phyloP scores from a whole-genome alignment of 2,888 invertebrate species.

The Quadroppia sp. region DNA sequence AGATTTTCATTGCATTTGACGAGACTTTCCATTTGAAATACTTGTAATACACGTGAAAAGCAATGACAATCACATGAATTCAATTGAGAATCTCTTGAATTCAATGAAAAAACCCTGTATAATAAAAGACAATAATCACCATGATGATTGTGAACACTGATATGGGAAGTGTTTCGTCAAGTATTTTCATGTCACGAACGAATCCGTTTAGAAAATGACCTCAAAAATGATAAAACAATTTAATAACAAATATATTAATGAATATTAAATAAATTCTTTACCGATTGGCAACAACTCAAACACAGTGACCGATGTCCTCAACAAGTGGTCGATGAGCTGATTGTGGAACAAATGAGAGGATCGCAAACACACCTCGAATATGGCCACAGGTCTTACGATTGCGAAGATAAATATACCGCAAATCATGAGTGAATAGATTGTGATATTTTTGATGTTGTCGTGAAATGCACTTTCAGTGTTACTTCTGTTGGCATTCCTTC shows the following conservation, averaged over 20 bases:
- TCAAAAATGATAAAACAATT: neutral
- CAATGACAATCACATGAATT: neutral
- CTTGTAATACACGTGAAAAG: too few species aligned
- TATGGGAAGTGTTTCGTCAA: conserved; percentile 37
- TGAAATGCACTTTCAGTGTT: conserved; percentile 18
- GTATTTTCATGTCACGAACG: conserved; percentile 29
- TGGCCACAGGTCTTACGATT: conserved; percentile 43
- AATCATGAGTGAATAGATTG: conserved; percentile 42
- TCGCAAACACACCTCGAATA: conserved; percentile 47
- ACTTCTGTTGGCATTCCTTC: conserved; percentile 44
- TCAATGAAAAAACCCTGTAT: neutral
- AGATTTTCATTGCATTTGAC: too few species aligned
- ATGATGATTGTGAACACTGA: conserved; percentile 32
- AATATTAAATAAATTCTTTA: conserved; percentile 1
- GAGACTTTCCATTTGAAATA: too few species aligned
- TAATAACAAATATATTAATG: neutral
- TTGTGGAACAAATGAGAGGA: conserved; percentile 46
- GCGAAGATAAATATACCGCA: conserved; percentile 43
- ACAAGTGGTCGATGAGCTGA: conserved; percentile 51
- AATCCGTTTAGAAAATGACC: conserved; percentile 28
- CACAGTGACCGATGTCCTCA: conserved; percentile 54
- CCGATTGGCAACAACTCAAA: conserved; percentile 57
- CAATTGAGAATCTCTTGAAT: neutral
- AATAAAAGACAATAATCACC: neutral
- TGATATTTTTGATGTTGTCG: neutral